Evolutionary conservation across 2,888 invertebrate genomes (phyloP).

Genomic region (Clanis bilineata): DNA sequence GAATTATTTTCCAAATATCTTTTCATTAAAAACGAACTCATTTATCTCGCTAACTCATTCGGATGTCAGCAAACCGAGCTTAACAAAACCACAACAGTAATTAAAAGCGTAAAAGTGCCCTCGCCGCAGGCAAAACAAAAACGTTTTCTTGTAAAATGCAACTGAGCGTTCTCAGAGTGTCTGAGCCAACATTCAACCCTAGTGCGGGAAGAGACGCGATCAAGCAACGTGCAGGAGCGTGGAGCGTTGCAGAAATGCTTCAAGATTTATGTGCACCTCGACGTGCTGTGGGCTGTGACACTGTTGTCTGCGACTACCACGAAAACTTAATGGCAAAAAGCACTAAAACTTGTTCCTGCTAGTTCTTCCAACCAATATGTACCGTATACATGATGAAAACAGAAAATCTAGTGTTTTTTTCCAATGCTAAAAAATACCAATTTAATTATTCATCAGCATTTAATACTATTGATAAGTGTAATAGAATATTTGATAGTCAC

Average conservation of each 20-base stretch:
- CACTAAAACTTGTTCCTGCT: constrained; percentile 53
- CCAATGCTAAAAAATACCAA: too few relatives aligned
- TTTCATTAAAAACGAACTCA: neutral
- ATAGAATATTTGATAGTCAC: too few relatives aligned
- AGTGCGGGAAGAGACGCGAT: neutral
- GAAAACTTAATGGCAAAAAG: constrained; percentile 63
- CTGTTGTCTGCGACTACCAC: constrained; percentile 38
- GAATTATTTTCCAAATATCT: neutral
- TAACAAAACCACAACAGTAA: constrained; percentile 3
- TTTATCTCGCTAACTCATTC: neutral
- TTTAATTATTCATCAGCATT: too few relatives aligned
- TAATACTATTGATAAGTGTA: too few relatives aligned
- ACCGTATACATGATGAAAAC: neutral
- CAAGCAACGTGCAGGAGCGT: neutral
- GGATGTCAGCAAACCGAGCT: constrained; percentile 1
- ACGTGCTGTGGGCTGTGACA: constrained; percentile 33
- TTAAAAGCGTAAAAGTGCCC: constrained; percentile 12
- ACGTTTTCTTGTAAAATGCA: constrained; percentile 7
- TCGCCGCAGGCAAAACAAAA: constrained; percentile 3
- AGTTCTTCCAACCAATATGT: neutral
- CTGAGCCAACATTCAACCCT: constrained; percentile 15
- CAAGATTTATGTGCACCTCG: constrained; percentile 42
- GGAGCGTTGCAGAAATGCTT: constrained; percentile 27
- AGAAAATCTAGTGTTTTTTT: too few relatives aligned
- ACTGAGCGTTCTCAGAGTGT: constrained; percentile 11